These are phyloP conservation scores for Plodia interpunctella DNA, from an alignment of 1,140 invertebrate genomes.

Conservation along the genomic window DNA sequence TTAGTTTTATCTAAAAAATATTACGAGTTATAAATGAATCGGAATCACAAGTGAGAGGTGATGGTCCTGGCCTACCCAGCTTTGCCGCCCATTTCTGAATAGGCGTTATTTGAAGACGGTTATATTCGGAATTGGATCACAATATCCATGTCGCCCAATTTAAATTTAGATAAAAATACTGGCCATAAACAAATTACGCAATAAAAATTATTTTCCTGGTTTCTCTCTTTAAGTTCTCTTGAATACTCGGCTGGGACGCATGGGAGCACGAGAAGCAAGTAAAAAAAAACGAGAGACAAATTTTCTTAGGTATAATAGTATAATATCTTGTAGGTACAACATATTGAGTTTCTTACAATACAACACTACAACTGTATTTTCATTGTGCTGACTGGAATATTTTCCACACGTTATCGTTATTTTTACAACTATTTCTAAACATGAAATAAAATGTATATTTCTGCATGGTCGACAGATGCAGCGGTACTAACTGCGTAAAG, in stretches of 20 bases:
- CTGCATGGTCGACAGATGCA: conserved; percentile 20
- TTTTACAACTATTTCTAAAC: conserved; percentile 23
- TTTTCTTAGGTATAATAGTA: too few relatives aligned
- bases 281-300: too few relatives aligned
- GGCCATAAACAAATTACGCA: too few relatives aligned
- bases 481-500: conserved; percentile 14
- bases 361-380: neutral
- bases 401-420: neutral
- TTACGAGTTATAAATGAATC: neutral
- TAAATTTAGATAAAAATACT: neutral
- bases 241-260: too few relatives aligned
- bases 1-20: neutral
- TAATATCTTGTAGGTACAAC: too few relatives aligned
- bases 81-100: neutral
- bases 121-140: neutral
- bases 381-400: conserved; percentile 9
- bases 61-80: neutral
- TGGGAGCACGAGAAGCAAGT: too few relatives aligned
- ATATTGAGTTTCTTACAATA: too few relatives aligned
- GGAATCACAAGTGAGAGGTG: neutral
- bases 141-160: neutral
- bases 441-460: conserved; percentile 19
- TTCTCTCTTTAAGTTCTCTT: too few relatives aligned
- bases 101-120: neutral
- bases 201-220: too few relatives aligned